phyloP scores from a whole-genome alignment of 2,888 invertebrate species.

The Hipparchia semele region DNA sequence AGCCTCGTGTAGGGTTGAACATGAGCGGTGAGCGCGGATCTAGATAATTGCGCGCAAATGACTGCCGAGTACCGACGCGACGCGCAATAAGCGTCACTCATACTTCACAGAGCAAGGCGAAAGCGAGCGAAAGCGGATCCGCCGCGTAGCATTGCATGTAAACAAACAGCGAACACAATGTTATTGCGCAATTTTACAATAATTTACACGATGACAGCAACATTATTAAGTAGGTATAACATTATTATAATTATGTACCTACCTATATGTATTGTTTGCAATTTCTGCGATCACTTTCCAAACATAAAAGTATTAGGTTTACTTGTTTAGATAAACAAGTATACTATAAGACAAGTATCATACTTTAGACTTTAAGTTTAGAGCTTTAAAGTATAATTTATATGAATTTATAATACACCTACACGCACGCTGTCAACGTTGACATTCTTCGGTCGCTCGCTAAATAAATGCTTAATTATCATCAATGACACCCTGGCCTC shows the following conservation, averaged over 20 bases:
- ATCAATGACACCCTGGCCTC: slow-evolving; percentile 26
- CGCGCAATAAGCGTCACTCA: slow-evolving; percentile 25
- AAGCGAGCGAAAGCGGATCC: slow-evolving; percentile 37
- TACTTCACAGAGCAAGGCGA: slow-evolving; percentile 33
- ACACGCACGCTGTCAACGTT: slow-evolving; percentile 1
- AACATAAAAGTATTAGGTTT: not conserved
- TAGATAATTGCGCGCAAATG: slow-evolving; percentile 43
- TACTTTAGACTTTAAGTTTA: not conserved
- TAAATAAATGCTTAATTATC: slow-evolving; percentile 7
- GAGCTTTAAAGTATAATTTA: not conserved
- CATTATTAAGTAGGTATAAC: not conserved
- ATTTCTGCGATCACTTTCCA: not conserved
- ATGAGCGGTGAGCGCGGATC: slow-evolving; percentile 29
- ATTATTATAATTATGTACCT: not conserved
- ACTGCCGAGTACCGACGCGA: slow-evolving; percentile 10
- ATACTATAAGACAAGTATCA: no score
- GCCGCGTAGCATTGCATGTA: slow-evolving; percentile 9
- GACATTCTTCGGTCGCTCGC: slow-evolving; percentile 12
- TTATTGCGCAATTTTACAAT: slow-evolving; percentile 13
- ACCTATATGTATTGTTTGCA: not conserved
- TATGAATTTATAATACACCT: slow-evolving; percentile 2
- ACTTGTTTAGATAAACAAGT: no score
- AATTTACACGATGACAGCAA: not conserved
- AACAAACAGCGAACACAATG: slow-evolving; percentile 7
- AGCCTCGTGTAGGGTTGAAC: slow-evolving; percentile 39